These are phyloP conservation scores for Temnothorax nylanderi DNA, from an alignment of 1,140 invertebrate genomes.

Conservation along the genomic window DNA sequence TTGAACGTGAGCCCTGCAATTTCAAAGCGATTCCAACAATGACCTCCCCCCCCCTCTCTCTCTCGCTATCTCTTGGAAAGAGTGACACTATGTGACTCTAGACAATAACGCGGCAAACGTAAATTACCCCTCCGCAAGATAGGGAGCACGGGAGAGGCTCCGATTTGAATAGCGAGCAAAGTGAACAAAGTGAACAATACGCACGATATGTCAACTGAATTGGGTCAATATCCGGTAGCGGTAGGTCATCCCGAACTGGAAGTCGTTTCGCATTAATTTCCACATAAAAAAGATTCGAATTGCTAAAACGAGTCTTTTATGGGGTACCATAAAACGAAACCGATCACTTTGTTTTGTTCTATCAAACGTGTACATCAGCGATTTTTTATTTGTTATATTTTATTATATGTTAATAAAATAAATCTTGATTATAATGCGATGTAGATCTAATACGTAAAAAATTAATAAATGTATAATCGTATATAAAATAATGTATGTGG, in stretches of 20 bases:
- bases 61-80: constrained; percentile 23
- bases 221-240: constrained; percentile 75
- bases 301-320: not conserved
- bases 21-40: constrained; percentile 67
- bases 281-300: constrained; percentile 1
- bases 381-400: constrained; percentile 9
- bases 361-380: not conserved
- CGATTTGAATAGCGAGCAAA: constrained; percentile 71
- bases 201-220: constrained; percentile 73
- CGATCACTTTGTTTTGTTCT: not conserved
- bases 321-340: not conserved
- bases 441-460: not conserved
- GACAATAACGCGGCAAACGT: constrained; percentile 70
- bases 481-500: not conserved
- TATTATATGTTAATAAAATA: not conserved
- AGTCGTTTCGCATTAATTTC: constrained; percentile 30
- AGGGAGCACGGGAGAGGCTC: constrained; percentile 7
- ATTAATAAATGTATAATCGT: not conserved
- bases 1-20: constrained; percentile 58
- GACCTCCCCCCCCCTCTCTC: constrained; percentile 19
- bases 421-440: not conserved
- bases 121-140: constrained; percentile 71
- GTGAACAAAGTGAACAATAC: constrained; percentile 76
- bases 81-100: constrained; percentile 58
- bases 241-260: constrained; percentile 54